A percentile compares a stretch with the other conserved stretches of the same genome.
phyloP scores from a whole-genome alignment of 30 jellyfish, hydroid and myxozoan genomes.

The Pseudorhiza aurosa region DNA sequence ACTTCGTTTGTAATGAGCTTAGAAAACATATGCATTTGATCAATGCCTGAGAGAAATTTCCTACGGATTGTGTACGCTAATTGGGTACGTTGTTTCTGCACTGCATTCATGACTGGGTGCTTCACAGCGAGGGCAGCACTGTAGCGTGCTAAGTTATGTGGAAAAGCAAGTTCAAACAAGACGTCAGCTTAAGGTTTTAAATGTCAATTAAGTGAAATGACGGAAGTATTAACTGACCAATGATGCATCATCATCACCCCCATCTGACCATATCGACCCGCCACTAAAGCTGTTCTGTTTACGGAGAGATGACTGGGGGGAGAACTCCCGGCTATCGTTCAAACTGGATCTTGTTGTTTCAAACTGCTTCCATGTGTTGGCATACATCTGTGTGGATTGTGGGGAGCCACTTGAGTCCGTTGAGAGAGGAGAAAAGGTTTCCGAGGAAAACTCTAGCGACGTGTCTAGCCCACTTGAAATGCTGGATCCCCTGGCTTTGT shows the following conservation, averaged over 20 bases:
- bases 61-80: too few species aligned
- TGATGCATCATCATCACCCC: slow-evolving; percentile 32
- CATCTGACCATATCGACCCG: slow-evolving; percentile 51
- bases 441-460: slow-evolving; percentile 79
- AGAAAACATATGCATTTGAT: too few species aligned
- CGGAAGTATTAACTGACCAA: slow-evolving; percentile 9
- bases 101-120: too few species aligned
- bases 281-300: slow-evolving; percentile 29
- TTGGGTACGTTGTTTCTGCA: too few species aligned
- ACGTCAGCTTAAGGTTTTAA: too few species aligned
- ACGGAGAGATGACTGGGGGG: slow-evolving; percentile 31
- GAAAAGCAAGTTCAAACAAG: too few species aligned
- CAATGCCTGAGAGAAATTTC: too few species aligned
- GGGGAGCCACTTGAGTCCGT: slow-evolving; percentile 90
- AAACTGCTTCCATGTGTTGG: slow-evolving; percentile 57
- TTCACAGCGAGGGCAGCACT: too few species aligned
- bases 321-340: slow-evolving; percentile 42
- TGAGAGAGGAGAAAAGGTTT: slow-evolving; percentile 86
- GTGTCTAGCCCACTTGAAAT: slow-evolving; percentile 67
- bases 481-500: slow-evolving; percentile 73
- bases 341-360: slow-evolving; percentile 28
- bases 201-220: too few species aligned
- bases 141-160: too few species aligned
- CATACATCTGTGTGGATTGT: slow-evolving; percentile 61
- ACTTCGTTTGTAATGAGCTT: too few species aligned